These are phyloP conservation scores for Etheostoma cragini DNA, from an alignment of 2,113 vertebrate species.

Conservation along the genomic window DNA sequence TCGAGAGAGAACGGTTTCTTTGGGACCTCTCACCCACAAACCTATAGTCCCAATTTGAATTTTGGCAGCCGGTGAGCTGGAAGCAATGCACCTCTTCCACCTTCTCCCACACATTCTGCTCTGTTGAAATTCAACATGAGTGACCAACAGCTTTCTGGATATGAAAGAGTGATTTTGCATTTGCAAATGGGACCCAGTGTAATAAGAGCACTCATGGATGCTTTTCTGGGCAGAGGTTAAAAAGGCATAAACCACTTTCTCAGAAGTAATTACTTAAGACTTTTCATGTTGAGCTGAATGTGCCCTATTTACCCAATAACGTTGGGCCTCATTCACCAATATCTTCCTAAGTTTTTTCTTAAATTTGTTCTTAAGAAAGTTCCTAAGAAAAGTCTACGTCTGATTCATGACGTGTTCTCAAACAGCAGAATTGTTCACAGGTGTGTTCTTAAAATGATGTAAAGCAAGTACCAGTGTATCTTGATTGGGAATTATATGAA, in stretches of 20 bases:
- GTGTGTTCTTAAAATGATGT: no score
- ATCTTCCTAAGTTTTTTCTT: no score
- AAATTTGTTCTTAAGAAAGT: no score
- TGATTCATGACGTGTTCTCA: no score
- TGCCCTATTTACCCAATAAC: constrained; percentile 5
- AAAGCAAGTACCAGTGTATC: no score
- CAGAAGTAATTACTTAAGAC: constrained; percentile 8
- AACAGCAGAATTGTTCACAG: no score
- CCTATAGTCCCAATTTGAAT: constrained; percentile 16
- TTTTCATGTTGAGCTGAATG: not conserved
- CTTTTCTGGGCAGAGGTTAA: constrained; percentile 3
- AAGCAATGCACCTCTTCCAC: constrained; percentile 9
- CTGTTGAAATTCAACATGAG: constrained; percentile 59
- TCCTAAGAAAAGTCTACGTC: no score
- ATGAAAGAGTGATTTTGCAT: not conserved
- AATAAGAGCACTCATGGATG: not conserved
- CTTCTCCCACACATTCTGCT: constrained; percentile 27
- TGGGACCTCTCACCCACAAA: constrained; percentile 37
- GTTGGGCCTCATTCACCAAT: not conserved
- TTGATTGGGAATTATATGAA: no score
- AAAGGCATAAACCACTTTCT: constrained; percentile 18
- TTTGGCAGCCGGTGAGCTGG: not conserved
- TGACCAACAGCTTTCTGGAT: not conserved
- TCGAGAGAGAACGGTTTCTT: constrained; percentile 30
- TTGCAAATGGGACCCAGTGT: not conserved